Evolutionary conservation across 2,113 vertebrate species (phyloP), one percentile per base, ranked within the genome.

Genomic region (Piaya cayana): DNA sequence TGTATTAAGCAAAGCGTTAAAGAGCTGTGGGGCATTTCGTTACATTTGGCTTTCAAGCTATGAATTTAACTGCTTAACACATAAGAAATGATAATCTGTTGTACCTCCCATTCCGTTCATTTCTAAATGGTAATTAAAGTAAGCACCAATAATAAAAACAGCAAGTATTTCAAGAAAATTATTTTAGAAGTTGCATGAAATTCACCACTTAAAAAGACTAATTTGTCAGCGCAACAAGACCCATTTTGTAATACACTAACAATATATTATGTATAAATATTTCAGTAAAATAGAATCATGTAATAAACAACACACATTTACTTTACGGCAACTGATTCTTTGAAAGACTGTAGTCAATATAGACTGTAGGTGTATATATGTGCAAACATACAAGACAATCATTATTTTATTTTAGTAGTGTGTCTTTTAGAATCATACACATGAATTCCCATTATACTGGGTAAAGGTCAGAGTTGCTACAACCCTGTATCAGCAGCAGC

Each of bases 81-180:
- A 65, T 78, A 96, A 94, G 92, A 95, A 93, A 95, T 81, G 77
- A 62, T 93, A 91, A 90, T 89, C 96, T 97, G 90, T 81, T 90
- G 92, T 95, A 96, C 92, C 89, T 96, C 83, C 93, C 82, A 93
- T 95, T 96, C 71, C 11, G 65, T 95, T 91, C 89, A 96, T 96
- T 97, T 97, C 76, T 69, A 95, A 96, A 95, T 26, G 87, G 70
- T 82, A 95, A 95, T 97, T 97, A 97, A 93, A 96, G 95, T 84
- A 95, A 95, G 85, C 75, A 23, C 94, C 86, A 93, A 94, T 95
- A 94, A 97, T 96, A 93, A 91, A 96, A 92, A 23, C 72, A 96
- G 88, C 76, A 96, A 89, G 94, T 91, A 92, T 93, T 96, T 93
- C 76, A 67, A 76, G 93, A 90, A 96, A 93, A 96, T 37, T 88